Percentiles rank a stretch among this genome's conserved stretches.
These are phyloP conservation scores for Bombyx mori DNA, from an alignment of 1,140 invertebrate genomes.

Conservation along the genomic window DNA sequence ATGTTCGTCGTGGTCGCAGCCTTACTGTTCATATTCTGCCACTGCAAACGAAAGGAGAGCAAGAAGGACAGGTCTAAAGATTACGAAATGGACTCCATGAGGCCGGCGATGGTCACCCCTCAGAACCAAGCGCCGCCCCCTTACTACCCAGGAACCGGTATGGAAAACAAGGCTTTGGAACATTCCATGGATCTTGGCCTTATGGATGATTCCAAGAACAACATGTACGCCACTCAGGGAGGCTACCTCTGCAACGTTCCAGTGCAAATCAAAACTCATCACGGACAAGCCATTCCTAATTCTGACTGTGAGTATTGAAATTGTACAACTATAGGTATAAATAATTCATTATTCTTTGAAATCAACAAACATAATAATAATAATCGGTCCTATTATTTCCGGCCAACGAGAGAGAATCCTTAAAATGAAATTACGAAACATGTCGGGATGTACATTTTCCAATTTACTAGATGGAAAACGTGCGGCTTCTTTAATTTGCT, in stretches of 20 bases:
- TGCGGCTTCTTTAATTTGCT: background rate
- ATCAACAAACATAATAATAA: no score
- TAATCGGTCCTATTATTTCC: no score
- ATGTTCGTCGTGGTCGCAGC: slow-evolving; percentile 84
- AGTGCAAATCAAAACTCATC: slow-evolving; percentile 49
- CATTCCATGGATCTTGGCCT: slow-evolving; percentile 86
- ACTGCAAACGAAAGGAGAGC: slow-evolving; percentile 85
- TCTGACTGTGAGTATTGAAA: slow-evolving; percentile 77
- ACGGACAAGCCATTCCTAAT: slow-evolving; percentile 77
- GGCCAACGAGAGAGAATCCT: no score
- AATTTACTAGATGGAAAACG: no score
- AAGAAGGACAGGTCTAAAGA: slow-evolving; percentile 88
- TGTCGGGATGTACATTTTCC: no score
- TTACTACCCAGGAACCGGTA: slow-evolving; percentile 85
- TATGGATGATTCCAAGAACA: slow-evolving; percentile 85
- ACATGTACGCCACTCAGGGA: slow-evolving; percentile 84
- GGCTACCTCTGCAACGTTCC: slow-evolving; percentile 86
- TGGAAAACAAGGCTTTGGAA: slow-evolving; percentile 93
- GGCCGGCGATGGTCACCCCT: slow-evolving; percentile 83
- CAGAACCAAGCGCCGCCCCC: slow-evolving; percentile 88
- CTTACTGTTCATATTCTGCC: slow-evolving; percentile 86
- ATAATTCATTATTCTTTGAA: no score
- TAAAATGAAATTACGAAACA: no score
- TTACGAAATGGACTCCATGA: slow-evolving; percentile 89
- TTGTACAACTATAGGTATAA: no score